Evolutionary conservation across 2,888 invertebrate species (phyloP).

Genomic region (Cantharis rustica): DNA sequence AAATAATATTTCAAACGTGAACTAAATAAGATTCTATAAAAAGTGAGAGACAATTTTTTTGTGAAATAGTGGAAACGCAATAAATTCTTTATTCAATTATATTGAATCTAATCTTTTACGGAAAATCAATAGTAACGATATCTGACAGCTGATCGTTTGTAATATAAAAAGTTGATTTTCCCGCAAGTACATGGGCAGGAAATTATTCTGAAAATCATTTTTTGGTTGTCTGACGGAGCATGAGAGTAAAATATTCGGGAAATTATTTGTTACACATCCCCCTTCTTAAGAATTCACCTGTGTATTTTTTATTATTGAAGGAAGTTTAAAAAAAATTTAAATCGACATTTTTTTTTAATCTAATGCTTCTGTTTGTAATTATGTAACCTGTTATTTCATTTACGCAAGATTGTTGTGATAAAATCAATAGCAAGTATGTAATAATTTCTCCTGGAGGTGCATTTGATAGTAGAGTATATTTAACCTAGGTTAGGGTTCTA

Average conservation of each 20-base stretch:
- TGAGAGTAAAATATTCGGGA: neutral
- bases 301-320: neutral
- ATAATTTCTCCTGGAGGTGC: neutral
- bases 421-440: neutral
- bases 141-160: neutral
- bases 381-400: neutral
- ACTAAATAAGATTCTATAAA: neutral
- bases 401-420: neutral
- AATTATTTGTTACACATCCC: neutral
- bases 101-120: neutral
- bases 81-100: neutral
- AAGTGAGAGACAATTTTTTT: neutral
- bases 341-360: neutral
- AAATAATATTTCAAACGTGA: neutral
- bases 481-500: neutral
- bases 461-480: neutral
- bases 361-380: neutral
- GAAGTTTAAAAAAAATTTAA: neutral
- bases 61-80: neutral
- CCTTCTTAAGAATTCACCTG: neutral
- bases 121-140: neutral
- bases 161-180: neutral
- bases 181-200: neutral
- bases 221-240: neutral
- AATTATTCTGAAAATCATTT: neutral